phyloP scores from a whole-genome alignment of 2,797 vertebrate species.

The Danio jaintianensis region DNA sequence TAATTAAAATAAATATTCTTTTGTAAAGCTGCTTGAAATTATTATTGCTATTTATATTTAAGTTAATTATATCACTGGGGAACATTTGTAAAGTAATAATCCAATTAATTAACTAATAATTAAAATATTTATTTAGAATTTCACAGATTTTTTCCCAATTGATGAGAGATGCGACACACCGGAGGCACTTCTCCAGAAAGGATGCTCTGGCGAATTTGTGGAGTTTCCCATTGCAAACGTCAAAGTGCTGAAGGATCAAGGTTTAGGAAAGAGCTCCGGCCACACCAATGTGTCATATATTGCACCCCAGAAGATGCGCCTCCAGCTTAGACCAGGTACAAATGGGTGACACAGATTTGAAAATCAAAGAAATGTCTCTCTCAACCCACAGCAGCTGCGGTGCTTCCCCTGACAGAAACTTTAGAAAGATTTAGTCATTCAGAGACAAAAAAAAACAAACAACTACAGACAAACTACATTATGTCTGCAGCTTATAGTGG shows the following conservation, averaged over 20 bases:
- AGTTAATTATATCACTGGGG: not conserved
- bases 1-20: no score
- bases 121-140: slow-evolving; percentile 83
- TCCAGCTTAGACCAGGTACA: slow-evolving; percentile 88
- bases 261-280: slow-evolving; percentile 79
- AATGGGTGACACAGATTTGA: slow-evolving; percentile 34
- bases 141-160: slow-evolving; percentile 84
- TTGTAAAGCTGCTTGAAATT: not conserved
- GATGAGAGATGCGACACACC: slow-evolving; percentile 86
- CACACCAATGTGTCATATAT: slow-evolving; percentile 85
- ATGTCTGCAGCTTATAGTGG: not conserved
- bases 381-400: slow-evolving; percentile 25
- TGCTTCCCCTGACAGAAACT: slow-evolving; percentile 7
- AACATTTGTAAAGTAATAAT: not conserved
- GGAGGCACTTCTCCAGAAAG: slow-evolving; percentile 83
- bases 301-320: slow-evolving; percentile 88
- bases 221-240: slow-evolving; percentile 85
- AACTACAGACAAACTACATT: not conserved
- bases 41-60: not conserved
- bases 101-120: not conserved
- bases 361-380: slow-evolving; percentile 40
- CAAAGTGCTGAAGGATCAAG: slow-evolving; percentile 80
- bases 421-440: slow-evolving; percentile 23
- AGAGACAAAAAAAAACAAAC: not conserved
- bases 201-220: slow-evolving; percentile 81